Conservation (phyloP, 1,140 invertebrate genomes). For the Acromyrmex echinatior region DNA sequence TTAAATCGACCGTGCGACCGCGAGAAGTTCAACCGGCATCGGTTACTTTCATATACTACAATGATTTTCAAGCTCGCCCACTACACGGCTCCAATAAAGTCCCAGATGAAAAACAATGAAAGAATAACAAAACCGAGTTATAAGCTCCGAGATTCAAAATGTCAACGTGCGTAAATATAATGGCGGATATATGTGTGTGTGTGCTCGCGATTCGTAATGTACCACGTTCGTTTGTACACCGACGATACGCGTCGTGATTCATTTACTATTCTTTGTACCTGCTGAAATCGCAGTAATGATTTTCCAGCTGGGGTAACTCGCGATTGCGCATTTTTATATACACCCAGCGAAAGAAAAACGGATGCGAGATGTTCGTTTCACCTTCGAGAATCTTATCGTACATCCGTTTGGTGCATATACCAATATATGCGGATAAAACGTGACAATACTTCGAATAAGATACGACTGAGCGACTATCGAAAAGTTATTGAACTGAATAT, state of each 20-base stretch:
- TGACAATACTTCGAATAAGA: neutral
- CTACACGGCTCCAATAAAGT: slow-evolving; percentile 19
- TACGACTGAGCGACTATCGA: neutral
- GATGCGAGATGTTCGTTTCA: neutral
- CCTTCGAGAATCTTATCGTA: neutral
- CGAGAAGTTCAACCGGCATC: neutral
- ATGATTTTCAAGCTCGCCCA: neutral
- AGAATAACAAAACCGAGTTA: slow-evolving; percentile 8
- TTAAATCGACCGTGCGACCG: neutral
- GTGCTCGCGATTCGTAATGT: neutral
- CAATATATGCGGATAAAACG: neutral
- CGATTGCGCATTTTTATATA: slow-evolving; percentile 55
- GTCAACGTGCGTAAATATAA: slow-evolving; percentile 46
- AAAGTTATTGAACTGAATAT: neutral
- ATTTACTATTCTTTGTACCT: slow-evolving; percentile 27
- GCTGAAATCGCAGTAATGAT: slow-evolving; percentile 57
- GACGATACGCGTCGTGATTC: neutral
- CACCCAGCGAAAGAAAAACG: neutral
- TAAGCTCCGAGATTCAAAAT: slow-evolving; percentile 34
- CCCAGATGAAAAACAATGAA: slow-evolving; percentile 4
- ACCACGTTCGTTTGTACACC: neutral
- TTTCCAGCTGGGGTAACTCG: slow-evolving; percentile 29
- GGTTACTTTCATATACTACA: neutral
- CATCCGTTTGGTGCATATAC: neutral
- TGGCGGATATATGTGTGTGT: neutral